phyloP scores from a whole-genome alignment of 1,140 invertebrate species.

The Bombus vancouverensis region DNA sequence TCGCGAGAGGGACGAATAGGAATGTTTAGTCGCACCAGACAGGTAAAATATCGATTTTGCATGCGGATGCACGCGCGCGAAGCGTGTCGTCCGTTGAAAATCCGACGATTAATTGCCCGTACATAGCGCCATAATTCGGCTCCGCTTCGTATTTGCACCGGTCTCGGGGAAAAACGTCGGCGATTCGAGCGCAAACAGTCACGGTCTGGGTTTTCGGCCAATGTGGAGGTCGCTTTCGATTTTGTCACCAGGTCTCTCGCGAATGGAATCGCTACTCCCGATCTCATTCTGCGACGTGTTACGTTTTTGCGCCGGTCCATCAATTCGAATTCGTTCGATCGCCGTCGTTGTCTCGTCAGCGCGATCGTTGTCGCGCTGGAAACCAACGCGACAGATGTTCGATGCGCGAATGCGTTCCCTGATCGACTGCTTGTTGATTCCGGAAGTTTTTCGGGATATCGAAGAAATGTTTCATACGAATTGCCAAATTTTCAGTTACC shows the following conservation, averaged over 20 bases:
- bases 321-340: not conserved
- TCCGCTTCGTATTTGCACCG: not conserved
- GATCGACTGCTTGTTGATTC: not conserved
- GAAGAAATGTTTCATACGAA: not conserved
- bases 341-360: not conserved
- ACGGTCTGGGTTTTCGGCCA: not conserved
- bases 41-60: constrained; percentile 40
- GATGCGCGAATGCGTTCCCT: not conserved
- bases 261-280: not conserved
- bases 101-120: constrained; percentile 51
- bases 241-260: not conserved
- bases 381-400: not conserved
- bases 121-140: constrained; percentile 32
- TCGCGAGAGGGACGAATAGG: not conserved
- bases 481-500: not conserved
- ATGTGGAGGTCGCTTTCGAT: not conserved
- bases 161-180: not conserved
- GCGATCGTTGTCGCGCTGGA: not conserved
- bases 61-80: constrained; percentile 11
- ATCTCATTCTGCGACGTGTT: not conserved
- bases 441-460: not conserved
- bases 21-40: constrained; percentile 21
- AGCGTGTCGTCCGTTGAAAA: constrained; percentile 30
- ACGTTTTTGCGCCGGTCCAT: not conserved
- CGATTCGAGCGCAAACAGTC: constrained; percentile 1